These are phyloP conservation scores for Myotis vivesi DNA, from an alignment of 2,797 vertebrate species.

Conservation along the genomic window DNA sequence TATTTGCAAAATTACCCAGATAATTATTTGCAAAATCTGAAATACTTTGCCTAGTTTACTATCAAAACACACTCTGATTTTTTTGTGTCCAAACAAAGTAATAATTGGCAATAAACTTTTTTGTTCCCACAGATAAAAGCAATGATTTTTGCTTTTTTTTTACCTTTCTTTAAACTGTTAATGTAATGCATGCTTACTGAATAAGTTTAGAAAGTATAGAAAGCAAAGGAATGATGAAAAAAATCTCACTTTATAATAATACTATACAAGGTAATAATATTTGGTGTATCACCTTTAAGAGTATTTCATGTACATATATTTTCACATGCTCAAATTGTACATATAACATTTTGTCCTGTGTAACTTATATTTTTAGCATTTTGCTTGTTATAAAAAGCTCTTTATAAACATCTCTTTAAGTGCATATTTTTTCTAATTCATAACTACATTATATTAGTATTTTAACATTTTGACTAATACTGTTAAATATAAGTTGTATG, in stretches of 20 bases:
- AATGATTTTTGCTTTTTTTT: not conserved
- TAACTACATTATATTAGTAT: not conserved
- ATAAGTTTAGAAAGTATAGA: not conserved
- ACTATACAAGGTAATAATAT: not conserved
- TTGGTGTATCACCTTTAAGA: not conserved
- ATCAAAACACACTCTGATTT: not conserved
- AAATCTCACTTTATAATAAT: not conserved
- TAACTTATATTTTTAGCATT: not conserved
- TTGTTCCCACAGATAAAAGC: not conserved
- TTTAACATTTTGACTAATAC: not conserved
- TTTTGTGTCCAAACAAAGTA: not conserved
- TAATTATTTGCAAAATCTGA: slow-evolving; percentile 4
- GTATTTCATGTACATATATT: not conserved
- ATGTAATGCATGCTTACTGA: not conserved
- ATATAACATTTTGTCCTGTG: not conserved
- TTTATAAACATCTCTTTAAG: not conserved
- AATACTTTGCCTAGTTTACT: not conserved
- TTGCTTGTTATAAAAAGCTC: not conserved
- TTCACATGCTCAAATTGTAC: not conserved
- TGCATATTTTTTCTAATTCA: not conserved
- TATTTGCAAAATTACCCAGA: not conserved
- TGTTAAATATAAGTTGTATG: not conserved
- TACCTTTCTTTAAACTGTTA: not conserved
- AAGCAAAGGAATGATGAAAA: not conserved
- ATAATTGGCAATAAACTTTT: not conserved